Base-by-base conservation (phyloP, 1,140 invertebrate genomes). In the Mamestra configurata region DNA sequence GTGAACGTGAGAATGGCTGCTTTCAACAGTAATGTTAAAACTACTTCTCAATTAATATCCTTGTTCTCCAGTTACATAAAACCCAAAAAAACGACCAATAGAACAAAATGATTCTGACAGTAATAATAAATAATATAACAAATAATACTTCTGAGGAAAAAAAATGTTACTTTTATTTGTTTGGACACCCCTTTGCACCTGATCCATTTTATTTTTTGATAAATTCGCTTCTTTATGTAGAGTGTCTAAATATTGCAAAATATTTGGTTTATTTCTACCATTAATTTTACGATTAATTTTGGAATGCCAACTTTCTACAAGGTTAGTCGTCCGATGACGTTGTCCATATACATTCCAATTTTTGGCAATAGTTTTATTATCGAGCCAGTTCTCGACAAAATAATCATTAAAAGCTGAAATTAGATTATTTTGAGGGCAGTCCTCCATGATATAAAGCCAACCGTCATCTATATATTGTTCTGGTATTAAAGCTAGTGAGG, bases 401-500 rank as follows among this genome's bases (percentile, higher is more conserved):
- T 46, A 46, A 46, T 46, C 43, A 46, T 46, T 46, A 46, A 46
- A 46, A 46, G 43, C 43, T 46, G 43, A 46, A 46, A 46, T 46
- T 46, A 46, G 10, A 6, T 46, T 46, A 46, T 46, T 46, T 46
- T 13, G 43, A 46, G 43, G 43, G 43, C 43, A 46, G 43, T 46
- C 43, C 43, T 46, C 43, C 43, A 46, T 46, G 15, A 46, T 46
- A 13, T 46, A 46, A 46, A 46, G 43, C 43, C 43, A 46, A 51
- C 49, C 49, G 49, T 51, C 15, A 51, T 51, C 49, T 51, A 51
- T 51, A 51, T 51, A 51, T 51, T 51, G 49, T 18, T n/a, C 49
- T 51, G 49, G 49, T 51, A 51, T 51, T 51, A 51, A 51, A 51
- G 49, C 49, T n/a, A 51, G 49, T 51, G 49, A 51, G 15, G 49